A percentile compares a stretch with the other conserved stretches of the same genome.
Conservation (phyloP, 2,888 invertebrate genomes). For the Drosophila maculinotata region DNA sequence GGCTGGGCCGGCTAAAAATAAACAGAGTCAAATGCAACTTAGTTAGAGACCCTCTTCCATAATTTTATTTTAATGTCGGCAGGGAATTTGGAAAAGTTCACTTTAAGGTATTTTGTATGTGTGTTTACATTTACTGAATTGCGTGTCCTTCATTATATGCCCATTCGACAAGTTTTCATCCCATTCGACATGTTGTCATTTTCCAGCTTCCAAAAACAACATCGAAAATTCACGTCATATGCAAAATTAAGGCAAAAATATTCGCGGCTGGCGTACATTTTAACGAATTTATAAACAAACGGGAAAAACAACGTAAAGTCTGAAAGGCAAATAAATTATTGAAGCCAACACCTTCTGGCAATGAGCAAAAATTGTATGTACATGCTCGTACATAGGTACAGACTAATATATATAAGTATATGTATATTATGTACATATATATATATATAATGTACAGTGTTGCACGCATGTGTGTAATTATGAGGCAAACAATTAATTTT, state of each 20-base stretch:
- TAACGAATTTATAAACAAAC: slow-evolving; percentile 72
- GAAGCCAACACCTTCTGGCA: slow-evolving; percentile 64
- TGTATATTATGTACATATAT: slow-evolving; percentile 14
- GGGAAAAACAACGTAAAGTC: slow-evolving; percentile 50
- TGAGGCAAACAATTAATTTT: slow-evolving; percentile 70
- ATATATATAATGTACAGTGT: slow-evolving; percentile 13
- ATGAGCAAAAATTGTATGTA: slow-evolving; percentile 42
- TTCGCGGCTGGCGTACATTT: slow-evolving; percentile 43
- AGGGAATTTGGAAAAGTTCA: neutral
- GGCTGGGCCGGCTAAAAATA: slow-evolving; percentile 11
- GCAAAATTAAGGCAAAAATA: slow-evolving; percentile 17
- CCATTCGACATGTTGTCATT: slow-evolving; percentile 15
- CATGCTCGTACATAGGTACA: slow-evolving; percentile 9
- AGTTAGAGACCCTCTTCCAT: neutral
- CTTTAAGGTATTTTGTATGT: neutral
- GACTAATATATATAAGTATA: slow-evolving; percentile 14
- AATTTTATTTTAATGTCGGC: neutral
- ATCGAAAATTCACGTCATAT: slow-evolving; percentile 25
- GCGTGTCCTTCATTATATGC: no score
- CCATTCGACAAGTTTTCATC: neutral
- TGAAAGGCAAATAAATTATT: slow-evolving; percentile 62
- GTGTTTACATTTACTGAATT: slow-evolving; percentile 2
- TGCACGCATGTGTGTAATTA: slow-evolving; percentile 51
- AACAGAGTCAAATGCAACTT: neutral
- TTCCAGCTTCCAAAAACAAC: slow-evolving; percentile 12